Conservation (phyloP, 2,797 vertebrate genomes). For the Tragopan temminckii region DNA sequence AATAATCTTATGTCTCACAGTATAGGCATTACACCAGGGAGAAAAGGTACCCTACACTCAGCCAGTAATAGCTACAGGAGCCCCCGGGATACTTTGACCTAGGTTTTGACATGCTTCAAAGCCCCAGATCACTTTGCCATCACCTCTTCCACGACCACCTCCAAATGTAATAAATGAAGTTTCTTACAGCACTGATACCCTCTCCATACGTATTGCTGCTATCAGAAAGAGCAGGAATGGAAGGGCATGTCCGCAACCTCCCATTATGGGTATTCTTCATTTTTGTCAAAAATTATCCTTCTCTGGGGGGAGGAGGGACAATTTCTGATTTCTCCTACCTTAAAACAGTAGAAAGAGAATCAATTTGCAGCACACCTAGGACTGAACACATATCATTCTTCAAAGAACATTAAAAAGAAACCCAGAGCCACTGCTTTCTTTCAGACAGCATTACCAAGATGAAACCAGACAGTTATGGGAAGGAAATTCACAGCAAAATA, state of each 20-base stretch:
- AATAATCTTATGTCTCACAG: background rate
- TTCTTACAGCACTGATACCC: background rate
- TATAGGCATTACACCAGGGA: background rate
- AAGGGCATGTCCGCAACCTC: background rate
- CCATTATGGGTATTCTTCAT: background rate
- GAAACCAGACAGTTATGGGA: background rate
- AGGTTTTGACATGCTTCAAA: background rate
- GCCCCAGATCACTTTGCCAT: background rate
- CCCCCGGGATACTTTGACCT: background rate
- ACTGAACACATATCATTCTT: background rate
- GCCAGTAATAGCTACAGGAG: background rate
- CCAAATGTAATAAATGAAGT: background rate
- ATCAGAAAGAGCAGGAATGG: background rate
- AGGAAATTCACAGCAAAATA: constrained; percentile 25
- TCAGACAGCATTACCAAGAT: background rate
- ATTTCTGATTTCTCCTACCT: background rate
- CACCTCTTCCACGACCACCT: background rate
- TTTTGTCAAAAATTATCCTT: background rate
- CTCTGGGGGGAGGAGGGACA: background rate
- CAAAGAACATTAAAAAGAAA: background rate
- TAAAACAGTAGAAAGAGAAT: background rate
- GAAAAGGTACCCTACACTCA: background rate
- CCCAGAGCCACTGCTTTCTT: background rate
- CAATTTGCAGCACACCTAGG: background rate
- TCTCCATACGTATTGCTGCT: background rate